Percentiles rank a stretch among this genome's conserved stretches.
Conservation (phyloP, 2,113 vertebrate species). For the Corydoras maculifer region DNA sequence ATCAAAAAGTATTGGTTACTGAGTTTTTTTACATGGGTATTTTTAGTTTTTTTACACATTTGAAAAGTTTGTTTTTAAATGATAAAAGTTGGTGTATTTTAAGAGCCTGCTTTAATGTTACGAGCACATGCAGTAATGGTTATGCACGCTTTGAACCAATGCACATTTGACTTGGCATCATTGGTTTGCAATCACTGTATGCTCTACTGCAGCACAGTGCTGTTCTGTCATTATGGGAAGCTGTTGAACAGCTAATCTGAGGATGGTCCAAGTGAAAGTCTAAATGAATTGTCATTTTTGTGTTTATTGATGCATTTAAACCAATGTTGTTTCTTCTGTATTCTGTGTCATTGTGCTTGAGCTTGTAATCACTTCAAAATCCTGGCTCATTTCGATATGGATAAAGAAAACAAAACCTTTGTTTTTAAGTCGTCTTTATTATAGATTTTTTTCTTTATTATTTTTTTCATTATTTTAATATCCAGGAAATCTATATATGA, state of each 20-base stretch:
- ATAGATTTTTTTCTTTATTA: conserved; percentile 35
- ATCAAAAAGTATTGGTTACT: background rate
- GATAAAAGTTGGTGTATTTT: background rate
- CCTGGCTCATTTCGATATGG: conserved; percentile 37
- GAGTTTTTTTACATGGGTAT: conserved; percentile 21
- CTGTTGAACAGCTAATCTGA: conserved; percentile 54
- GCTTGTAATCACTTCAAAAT: conserved; percentile 11
- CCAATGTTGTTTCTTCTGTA: conserved; percentile 39
- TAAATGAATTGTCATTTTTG: conserved; percentile 48
- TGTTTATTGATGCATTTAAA: conserved; percentile 55
- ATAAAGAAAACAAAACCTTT: conserved; percentile 30
- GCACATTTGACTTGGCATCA: conserved; percentile 25
- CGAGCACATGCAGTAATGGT: conserved; percentile 18
- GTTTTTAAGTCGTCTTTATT: conserved; percentile 48
- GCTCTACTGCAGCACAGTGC: conserved; percentile 38
- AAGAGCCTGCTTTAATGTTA: conserved; percentile 26
- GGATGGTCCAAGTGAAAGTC: background rate
- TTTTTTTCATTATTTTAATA: conserved; percentile 54
- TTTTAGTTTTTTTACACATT: conserved; percentile 20
- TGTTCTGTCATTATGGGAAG: conserved; percentile 53
- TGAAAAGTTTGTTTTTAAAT: conserved; percentile 27
- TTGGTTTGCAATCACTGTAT: conserved; percentile 22
- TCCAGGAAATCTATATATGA: conserved; percentile 58
- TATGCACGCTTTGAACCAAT: conserved; percentile 28
- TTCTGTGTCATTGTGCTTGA: conserved; percentile 38